A percentile compares a stretch with the other conserved stretches of the same genome.
phyloP scores from a whole-genome alignment of 2,888 invertebrate species.

The Acrobasis consociella region DNA sequence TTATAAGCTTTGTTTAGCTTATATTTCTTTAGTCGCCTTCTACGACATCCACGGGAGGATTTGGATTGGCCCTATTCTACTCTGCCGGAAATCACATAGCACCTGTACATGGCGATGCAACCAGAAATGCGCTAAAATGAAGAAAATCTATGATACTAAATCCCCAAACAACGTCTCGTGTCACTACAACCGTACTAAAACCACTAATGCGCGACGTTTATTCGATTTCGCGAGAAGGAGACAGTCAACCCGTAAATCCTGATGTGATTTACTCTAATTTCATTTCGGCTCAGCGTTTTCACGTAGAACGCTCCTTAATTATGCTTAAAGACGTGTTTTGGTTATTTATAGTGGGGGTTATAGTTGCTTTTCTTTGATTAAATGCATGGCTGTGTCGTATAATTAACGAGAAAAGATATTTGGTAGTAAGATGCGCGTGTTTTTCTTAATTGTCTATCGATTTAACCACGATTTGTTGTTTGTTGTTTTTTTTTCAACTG shows the following conservation, averaged over 20 bases:
- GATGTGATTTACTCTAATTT: constrained; percentile 82
- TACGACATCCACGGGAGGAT: too few relatives aligned
- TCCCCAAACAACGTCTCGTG: constrained; percentile 42
- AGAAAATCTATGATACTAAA: constrained; percentile 1
- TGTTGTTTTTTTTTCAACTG: too few relatives aligned
- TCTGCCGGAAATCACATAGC: too few relatives aligned
- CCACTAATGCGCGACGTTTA: constrained; percentile 71
- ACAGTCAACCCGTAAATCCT: constrained; percentile 70
- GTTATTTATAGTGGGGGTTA: constrained; percentile 35
- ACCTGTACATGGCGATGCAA: too few relatives aligned
- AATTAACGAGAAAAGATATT: too few relatives aligned
- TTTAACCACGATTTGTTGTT: too few relatives aligned
- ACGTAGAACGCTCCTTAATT: constrained; percentile 70
- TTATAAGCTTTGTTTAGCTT: too few relatives aligned
- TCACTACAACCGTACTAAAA: constrained; percentile 57
- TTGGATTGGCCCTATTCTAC: too few relatives aligned
- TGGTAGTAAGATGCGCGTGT: too few relatives aligned
- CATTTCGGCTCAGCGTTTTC: constrained; percentile 67
- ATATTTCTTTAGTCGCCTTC: too few relatives aligned
- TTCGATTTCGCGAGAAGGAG: constrained; percentile 72
- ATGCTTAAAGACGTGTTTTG: constrained; percentile 53
- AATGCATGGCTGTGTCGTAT: not conserved
- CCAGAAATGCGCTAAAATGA: too few relatives aligned
- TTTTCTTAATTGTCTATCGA: too few relatives aligned
- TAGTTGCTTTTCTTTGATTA: constrained; percentile 17